A percentile compares a stretch with the other conserved stretches of the same genome.
Conservation (phyloP, 2,113 vertebrate genomes). For the Erythrocercus mccallii region DNA sequence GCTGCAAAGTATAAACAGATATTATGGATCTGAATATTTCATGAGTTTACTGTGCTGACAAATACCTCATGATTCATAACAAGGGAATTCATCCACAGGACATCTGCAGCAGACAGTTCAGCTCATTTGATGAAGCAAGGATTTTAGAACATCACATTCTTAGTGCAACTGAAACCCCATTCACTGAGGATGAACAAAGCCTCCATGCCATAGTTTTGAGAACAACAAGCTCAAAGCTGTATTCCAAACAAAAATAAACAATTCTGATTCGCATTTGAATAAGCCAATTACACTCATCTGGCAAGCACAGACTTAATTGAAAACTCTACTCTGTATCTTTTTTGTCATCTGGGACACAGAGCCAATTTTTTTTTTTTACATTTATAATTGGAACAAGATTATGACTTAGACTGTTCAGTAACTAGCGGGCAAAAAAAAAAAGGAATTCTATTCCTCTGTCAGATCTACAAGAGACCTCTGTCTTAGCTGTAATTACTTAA, state of each 20-base stretch:
- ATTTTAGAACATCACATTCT: not conserved
- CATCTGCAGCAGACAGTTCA: not conserved
- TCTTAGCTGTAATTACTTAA: not conserved
- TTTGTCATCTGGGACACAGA: not conserved
- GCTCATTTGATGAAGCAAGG: not conserved
- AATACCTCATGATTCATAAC: constrained; percentile 16
- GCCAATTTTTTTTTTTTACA: not conserved
- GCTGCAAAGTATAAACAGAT: not conserved
- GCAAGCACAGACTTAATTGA: not conserved
- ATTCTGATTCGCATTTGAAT: not conserved
- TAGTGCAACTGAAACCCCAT: not conserved
- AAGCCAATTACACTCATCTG: not conserved
- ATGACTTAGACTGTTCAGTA: not conserved
- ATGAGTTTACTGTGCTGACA: not conserved
- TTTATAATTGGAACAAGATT: not conserved
- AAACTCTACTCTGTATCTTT: not conserved
- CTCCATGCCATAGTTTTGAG: not conserved
- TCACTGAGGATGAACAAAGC: not conserved
- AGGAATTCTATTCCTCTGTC: not conserved
- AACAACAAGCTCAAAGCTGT: not conserved
- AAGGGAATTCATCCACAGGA: not conserved
- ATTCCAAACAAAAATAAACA: not conserved
- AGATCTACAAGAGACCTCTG: not conserved
- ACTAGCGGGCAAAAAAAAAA: not conserved
- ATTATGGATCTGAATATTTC: not conserved